Evolutionary conservation across 2,113 vertebrate genomes (phyloP).

Genomic region (Notarius lentiginosus): DNA sequence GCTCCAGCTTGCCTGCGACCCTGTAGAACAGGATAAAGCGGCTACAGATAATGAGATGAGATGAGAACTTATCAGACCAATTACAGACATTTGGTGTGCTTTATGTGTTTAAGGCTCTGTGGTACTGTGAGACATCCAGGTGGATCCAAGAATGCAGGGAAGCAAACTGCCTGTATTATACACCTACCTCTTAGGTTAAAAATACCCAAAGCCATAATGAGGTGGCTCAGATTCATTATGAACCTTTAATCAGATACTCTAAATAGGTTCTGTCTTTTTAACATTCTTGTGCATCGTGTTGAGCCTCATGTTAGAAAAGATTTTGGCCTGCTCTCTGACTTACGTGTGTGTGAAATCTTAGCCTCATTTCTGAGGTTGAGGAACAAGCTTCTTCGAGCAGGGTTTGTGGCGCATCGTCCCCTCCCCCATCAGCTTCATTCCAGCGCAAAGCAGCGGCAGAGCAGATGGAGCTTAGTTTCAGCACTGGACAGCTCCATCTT

Average conservation of each 20-base stretch:
- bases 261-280: neutral
- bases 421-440: slow-evolving; percentile 46
- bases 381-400: neutral
- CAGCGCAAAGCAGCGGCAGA: slow-evolving; percentile 56
- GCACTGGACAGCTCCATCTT: slow-evolving; percentile 76
- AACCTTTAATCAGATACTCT: neutral
- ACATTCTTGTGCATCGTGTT: neutral
- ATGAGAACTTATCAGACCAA: neutral
- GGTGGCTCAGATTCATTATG: neutral
- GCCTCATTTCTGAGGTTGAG: slow-evolving; percentile 6
- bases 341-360: slow-evolving; percentile 14
- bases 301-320: neutral
- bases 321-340: neutral
- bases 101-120: neutral
- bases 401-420: slow-evolving; percentile 41
- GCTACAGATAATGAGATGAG: too few species aligned
- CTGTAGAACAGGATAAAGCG: too few species aligned
- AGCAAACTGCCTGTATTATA: neutral
- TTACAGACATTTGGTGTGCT: neutral
- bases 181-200: too few species aligned
- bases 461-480: slow-evolving; percentile 76
- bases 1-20: too few species aligned
- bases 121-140: neutral
- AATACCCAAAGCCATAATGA: neutral
- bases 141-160: neutral